phyloP scores from a whole-genome alignment of 92 coral and sea anemone species.

The Zoanthus gigantus region DNA sequence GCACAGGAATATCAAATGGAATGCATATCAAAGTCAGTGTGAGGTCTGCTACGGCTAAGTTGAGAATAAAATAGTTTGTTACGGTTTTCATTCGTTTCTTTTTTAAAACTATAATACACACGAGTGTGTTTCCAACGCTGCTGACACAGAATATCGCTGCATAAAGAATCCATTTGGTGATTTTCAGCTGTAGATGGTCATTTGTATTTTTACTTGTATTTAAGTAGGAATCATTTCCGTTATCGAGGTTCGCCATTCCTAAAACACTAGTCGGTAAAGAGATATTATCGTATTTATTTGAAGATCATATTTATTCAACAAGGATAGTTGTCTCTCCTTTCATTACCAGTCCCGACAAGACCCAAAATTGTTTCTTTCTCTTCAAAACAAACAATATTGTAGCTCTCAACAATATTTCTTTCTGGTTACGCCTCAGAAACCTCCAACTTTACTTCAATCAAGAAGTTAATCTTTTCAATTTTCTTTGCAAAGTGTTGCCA shows the following conservation, averaged over 20 bases:
- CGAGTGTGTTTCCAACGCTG: conserved; percentile 85
- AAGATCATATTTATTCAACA: too few species aligned
- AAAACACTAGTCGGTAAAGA: background rate
- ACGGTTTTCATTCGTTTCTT: conserved; percentile 91
- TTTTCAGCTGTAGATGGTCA: conserved; percentile 40
- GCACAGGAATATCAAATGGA: conserved; percentile 97
- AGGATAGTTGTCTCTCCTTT: background rate
- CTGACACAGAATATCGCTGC: conserved; percentile 85
- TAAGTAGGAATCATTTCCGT: background rate
- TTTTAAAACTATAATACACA: conserved; percentile 80
- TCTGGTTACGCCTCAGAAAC: too few species aligned
- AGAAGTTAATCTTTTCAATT: too few species aligned
- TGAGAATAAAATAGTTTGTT: conserved; percentile 92
- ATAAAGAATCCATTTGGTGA: conserved; percentile 72
- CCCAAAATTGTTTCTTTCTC: too few species aligned
- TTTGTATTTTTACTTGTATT: conserved; percentile 13
- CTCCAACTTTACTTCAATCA: background rate
- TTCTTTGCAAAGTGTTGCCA: too few species aligned
- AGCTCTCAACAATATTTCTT: too few species aligned
- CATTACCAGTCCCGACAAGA: too few species aligned
- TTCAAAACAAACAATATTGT: too few species aligned
- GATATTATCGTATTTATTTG: background rate
- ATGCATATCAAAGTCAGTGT: conserved; percentile 90
- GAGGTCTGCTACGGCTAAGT: conserved; percentile 94
- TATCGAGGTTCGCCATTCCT: background rate